phyloP scores from a whole-genome alignment of 2,797 vertebrate species.

The Champsocephalus esox region DNA sequence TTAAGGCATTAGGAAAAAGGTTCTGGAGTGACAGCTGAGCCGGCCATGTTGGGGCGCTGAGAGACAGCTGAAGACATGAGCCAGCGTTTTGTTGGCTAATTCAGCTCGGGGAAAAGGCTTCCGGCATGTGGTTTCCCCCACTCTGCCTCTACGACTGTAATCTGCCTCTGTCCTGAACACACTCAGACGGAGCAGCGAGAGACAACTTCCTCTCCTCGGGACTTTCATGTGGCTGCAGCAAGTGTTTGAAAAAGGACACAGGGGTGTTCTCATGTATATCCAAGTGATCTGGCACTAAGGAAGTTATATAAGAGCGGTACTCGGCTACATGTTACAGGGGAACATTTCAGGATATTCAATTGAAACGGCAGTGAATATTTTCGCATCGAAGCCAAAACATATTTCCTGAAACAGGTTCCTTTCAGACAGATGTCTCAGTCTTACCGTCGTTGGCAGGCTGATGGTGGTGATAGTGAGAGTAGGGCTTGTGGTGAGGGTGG shows the following conservation, averaged over 20 bases:
- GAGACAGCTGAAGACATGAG: conserved; percentile 81
- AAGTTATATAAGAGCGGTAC: conserved; percentile 19
- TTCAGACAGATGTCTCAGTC: conserved; percentile 20
- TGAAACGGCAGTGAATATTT: conserved; percentile 32
- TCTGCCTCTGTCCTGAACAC: conserved; percentile 65
- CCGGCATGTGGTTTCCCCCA: conserved; percentile 82
- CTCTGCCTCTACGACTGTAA: conserved; percentile 79
- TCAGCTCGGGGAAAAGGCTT: conserved; percentile 82
- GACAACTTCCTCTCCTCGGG: conserved; percentile 59
- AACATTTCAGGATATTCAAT: conserved; percentile 41
- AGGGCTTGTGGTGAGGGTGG: conserved; percentile 87
- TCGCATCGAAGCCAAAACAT: conserved; percentile 24
- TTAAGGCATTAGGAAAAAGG: conserved; percentile 83
- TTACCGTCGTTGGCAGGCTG: conserved; percentile 87
- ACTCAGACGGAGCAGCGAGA: conserved; percentile 50
- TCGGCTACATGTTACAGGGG: conserved; percentile 16
- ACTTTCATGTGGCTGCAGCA: conserved; percentile 64
- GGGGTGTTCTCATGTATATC: conserved; percentile 22
- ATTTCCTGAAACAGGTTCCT: conserved; percentile 35
- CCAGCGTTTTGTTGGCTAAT: conserved; percentile 83
- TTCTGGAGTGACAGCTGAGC: conserved; percentile 84
- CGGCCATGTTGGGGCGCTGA: conserved; percentile 78
- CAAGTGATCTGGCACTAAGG: conserved; percentile 15
- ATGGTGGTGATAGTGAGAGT: conserved; percentile 87
- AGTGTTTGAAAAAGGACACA: conserved; percentile 29